Conservation (phyloP, 2,888 invertebrate species). For the Dimorphilus gyrociliatus region DNA sequence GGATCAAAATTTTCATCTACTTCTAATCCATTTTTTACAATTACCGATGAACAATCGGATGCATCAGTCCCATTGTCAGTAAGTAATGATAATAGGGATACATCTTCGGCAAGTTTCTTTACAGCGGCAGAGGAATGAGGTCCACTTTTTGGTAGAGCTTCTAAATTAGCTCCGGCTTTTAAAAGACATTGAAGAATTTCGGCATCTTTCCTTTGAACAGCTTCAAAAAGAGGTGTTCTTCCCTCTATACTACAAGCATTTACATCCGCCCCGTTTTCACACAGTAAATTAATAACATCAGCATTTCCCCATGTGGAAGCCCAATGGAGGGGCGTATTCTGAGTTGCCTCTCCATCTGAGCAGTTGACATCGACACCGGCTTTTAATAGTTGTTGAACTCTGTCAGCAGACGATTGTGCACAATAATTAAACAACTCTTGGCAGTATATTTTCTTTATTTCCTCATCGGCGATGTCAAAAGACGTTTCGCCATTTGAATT, state of each 20-base stretch:
- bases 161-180: conserved; percentile 44
- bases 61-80: not conserved
- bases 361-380: conserved; percentile 47
- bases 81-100: not conserved
- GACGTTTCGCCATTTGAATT: conserved; percentile 45
- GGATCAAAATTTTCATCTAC: too few species aligned
- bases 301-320: conserved; percentile 47
- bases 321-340: conserved; percentile 50
- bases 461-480: conserved; percentile 42
- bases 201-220: conserved; percentile 43
- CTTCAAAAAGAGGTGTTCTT: conserved; percentile 48
- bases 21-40: not conserved
- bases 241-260: conserved; percentile 46
- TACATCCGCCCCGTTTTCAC: conserved; percentile 46
- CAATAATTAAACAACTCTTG: conserved; percentile 47
- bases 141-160: too few species aligned
- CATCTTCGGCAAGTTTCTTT: too few species aligned
- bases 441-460: conserved; percentile 44
- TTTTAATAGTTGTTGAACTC: conserved; percentile 45
- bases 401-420: conserved; percentile 45
- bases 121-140: too few species aligned
- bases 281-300: conserved; percentile 44
- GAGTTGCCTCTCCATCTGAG: conserved; percentile 45
- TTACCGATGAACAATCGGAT: not conserved
- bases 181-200: conserved; percentile 44